phyloP scores from a whole-genome alignment of 2,113 vertebrate species.

The Proteles cristata region DNA sequence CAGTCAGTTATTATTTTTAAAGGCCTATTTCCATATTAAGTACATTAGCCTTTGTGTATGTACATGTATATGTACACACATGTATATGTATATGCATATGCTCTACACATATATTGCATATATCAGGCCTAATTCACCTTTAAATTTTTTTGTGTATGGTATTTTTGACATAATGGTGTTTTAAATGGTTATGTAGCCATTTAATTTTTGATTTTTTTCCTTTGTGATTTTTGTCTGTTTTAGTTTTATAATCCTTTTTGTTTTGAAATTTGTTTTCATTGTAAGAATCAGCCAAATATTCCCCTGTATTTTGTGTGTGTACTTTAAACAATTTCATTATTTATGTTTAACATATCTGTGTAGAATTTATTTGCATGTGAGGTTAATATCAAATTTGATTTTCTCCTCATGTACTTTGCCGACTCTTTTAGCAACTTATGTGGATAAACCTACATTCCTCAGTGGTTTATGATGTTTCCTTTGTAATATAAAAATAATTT shows the following conservation, averaged over 20 bases:
- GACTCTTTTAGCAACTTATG: constrained; percentile 54
- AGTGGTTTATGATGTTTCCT: constrained; percentile 32
- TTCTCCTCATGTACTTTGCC: background rate
- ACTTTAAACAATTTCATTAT: constrained; percentile 51
- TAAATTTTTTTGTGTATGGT: background rate
- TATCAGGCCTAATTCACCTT: background rate
- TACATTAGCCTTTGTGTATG: background rate
- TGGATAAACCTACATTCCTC: constrained; percentile 26
- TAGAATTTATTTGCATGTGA: constrained; percentile 50
- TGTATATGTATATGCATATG: background rate
- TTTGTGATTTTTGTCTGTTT: constrained; percentile 58
- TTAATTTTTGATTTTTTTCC: constrained; percentile 1
- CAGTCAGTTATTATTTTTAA: background rate
- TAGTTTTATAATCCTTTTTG: constrained; percentile 46
- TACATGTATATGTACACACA: background rate
- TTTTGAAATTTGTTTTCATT: constrained; percentile 51
- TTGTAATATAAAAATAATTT: constrained; percentile 11
- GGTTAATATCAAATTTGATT: constrained; percentile 49
- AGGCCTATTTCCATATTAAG: background rate
- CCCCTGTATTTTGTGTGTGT: background rate
- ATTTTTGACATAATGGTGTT: background rate
- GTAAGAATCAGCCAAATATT: background rate
- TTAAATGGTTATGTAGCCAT: background rate
- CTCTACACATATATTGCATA: background rate
- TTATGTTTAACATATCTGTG: constrained; percentile 45